These are phyloP conservation scores for Sylvia atricapilla DNA, from an alignment of 2,113 vertebrate genomes.

Conservation along the genomic window DNA sequence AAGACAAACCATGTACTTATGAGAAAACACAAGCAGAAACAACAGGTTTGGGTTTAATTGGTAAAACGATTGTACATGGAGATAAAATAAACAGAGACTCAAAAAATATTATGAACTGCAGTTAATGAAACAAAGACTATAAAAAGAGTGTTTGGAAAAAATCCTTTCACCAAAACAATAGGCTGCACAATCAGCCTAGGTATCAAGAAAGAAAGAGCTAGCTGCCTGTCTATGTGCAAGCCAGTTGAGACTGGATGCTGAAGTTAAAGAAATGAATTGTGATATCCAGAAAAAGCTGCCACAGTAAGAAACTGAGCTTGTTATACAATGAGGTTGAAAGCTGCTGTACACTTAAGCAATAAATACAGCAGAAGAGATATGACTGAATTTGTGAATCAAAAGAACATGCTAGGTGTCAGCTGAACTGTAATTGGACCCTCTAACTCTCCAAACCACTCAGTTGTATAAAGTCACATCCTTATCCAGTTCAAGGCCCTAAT, in stretches of 20 bases:
- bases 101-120: slow-evolving; percentile 23
- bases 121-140: background rate
- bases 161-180: slow-evolving; percentile 15
- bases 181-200: background rate
- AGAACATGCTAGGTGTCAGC: background rate
- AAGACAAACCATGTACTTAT: background rate
- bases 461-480: background rate
- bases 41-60: background rate
- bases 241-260: background rate
- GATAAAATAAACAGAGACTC: slow-evolving; percentile 1
- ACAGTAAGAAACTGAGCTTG: background rate
- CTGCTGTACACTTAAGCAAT: background rate
- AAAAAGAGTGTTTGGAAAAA: slow-evolving; percentile 42
- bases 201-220: slow-evolving; percentile 40
- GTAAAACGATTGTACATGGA: background rate
- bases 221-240: background rate
- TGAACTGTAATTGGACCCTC: background rate
- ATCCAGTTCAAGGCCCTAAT: background rate
- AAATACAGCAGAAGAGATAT: background rate
- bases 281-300: background rate
- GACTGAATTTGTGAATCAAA: background rate
- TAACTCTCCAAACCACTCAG: background rate
- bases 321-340: background rate
- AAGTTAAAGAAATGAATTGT: slow-evolving; percentile 13
- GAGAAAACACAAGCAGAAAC: slow-evolving; percentile 33